These are phyloP conservation scores for Lysandra coridon DNA, from an alignment of 2,888 invertebrate species.

Conservation along the genomic window DNA sequence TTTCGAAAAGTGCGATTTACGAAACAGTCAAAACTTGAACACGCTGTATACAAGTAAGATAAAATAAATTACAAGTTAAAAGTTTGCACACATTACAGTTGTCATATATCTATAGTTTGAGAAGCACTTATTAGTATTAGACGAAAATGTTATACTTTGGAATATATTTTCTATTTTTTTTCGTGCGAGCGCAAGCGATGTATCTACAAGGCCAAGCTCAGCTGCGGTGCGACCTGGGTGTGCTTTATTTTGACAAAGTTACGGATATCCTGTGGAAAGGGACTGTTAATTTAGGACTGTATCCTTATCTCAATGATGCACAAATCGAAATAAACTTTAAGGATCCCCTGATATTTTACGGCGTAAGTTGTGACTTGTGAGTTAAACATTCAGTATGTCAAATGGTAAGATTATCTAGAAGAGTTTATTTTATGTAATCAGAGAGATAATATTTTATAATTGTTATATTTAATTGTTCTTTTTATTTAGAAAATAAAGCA, in stretches of 20 bases:
- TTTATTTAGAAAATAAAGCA: no score
- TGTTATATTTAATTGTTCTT: no score
- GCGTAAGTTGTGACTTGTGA: conserved; percentile 51
- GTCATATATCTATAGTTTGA: not conserved
- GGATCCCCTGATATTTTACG: conserved; percentile 51
- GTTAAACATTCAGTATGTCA: not conserved
- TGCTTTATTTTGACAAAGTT: conserved; percentile 63
- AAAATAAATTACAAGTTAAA: not conserved
- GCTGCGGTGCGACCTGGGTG: conserved; percentile 63
- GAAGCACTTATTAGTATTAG: not conserved
- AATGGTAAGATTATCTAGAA: no score
- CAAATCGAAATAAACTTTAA: conserved; percentile 57
- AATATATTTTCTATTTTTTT: conserved; percentile 40
- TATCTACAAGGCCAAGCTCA: conserved; percentile 58
- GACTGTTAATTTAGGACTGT: conserved; percentile 58
- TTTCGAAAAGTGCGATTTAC: not conserved
- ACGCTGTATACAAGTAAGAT: conserved; percentile 4
- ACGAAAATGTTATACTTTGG: conserved; percentile 5
- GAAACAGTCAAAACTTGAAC: not conserved
- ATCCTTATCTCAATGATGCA: conserved; percentile 49
- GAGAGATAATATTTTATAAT: no score
- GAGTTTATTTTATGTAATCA: no score
- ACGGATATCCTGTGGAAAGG: conserved; percentile 57
- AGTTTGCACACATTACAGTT: not conserved
- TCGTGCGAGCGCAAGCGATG: conserved; percentile 50